Conservation (phyloP, 2,888 invertebrate species). For the Plutella xylostella region DNA sequence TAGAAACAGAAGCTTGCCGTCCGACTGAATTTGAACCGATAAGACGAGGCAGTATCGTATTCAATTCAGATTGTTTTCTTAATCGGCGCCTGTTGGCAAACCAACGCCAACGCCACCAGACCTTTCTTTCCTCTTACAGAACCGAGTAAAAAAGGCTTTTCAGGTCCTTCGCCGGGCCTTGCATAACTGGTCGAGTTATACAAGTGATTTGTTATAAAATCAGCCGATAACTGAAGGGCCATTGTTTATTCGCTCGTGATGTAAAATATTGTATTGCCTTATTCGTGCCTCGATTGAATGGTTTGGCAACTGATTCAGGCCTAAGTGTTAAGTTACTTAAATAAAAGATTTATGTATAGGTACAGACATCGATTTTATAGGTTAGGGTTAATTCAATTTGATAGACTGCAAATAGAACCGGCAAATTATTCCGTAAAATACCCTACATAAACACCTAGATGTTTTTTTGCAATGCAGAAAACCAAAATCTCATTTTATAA, state of each 20-base stretch:
- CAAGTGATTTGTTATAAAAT: conserved; percentile 45
- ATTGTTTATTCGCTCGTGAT: conserved; percentile 42
- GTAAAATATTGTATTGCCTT: conserved; percentile 38
- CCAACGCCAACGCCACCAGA: background rate
- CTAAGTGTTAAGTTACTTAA: background rate
- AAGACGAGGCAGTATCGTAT: conserved; percentile 33
- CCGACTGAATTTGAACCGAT: conserved; percentile 32
- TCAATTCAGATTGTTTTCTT: conserved; percentile 50
- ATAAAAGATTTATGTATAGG: background rate
- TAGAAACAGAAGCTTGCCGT: conserved; percentile 2
- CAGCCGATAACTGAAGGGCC: conserved; percentile 44
- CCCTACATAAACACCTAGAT: background rate
- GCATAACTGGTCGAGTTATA: conserved; percentile 28
- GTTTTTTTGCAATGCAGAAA: background rate
- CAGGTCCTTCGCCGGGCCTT: conserved; percentile 25
- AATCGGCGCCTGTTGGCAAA: conserved; percentile 34
- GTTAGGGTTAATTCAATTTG: background rate
- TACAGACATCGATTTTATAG: background rate
- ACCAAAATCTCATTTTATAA: background rate
- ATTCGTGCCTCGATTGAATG: conserved; percentile 23
- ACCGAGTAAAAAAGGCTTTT: background rate
- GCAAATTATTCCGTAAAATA: background rate
- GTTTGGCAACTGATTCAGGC: conserved; percentile 23
- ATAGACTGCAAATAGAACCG: background rate
- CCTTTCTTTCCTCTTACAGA: background rate